phyloP scores from a whole-genome alignment of 2,113 vertebrate species.

The Paralichthys olivaceus region DNA sequence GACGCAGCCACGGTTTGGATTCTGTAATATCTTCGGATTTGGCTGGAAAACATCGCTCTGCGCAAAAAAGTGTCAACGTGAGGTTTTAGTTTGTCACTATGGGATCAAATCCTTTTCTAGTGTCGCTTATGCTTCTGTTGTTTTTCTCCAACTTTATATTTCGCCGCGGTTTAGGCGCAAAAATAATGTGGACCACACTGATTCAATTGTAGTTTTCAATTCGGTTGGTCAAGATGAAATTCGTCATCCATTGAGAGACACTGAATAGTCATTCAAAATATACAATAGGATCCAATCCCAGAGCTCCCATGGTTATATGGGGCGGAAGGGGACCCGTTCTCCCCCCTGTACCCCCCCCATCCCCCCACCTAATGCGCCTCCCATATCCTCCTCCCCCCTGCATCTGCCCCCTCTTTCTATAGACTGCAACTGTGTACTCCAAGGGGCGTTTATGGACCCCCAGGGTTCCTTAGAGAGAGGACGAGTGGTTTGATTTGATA shows the following conservation, averaged over 20 bases:
- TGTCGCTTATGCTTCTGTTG: background rate
- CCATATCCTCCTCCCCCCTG: constrained; percentile 33
- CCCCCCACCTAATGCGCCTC: constrained; percentile 17
- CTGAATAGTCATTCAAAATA: constrained; percentile 67
- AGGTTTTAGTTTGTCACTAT: background rate
- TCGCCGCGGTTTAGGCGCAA: constrained; percentile 42
- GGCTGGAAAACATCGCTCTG: background rate
- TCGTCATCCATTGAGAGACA: constrained; percentile 58
- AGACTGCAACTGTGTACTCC: constrained; percentile 7
- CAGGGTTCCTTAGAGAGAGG: constrained; percentile 50
- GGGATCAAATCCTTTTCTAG: background rate
- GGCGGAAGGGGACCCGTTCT: constrained; percentile 32
- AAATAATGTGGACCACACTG: constrained; percentile 10
- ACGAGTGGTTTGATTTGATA: constrained; percentile 38
- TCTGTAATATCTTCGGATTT: constrained; percentile 17
- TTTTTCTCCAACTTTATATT: constrained; percentile 32
- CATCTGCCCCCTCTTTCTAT: constrained; percentile 43
- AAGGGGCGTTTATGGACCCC: constrained; percentile 47
- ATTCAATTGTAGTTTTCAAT: constrained; percentile 30
- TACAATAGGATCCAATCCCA: constrained; percentile 75
- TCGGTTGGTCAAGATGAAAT: constrained; percentile 32
- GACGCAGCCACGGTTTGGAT: background rate
- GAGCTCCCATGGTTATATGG: constrained; percentile 62
- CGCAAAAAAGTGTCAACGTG: constrained; percentile 28
- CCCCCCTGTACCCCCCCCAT: background rate